These are phyloP conservation scores for Epizoanthus stellaris DNA, from an alignment of 92 coral and sea anemone genomes.

Conservation along the genomic window DNA sequence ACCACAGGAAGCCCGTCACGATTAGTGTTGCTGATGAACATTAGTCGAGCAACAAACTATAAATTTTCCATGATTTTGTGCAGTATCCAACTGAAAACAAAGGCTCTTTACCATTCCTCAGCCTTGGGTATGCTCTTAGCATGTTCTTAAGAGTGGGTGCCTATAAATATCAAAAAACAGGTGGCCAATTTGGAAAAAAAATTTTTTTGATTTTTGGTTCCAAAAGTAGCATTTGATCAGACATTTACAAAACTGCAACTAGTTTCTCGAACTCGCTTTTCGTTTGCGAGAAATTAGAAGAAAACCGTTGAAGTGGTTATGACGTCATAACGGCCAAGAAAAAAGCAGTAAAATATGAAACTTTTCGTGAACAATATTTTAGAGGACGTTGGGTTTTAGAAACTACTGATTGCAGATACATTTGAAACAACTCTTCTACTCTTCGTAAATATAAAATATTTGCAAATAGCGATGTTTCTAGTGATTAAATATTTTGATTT, in stretches of 20 bases:
- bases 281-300: conserved; percentile 13
- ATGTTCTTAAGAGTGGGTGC: conserved; percentile 15
- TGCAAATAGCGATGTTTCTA: conserved; percentile 1
- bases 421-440: neutral
- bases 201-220: neutral
- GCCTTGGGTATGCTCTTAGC: no score
- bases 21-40: no score
- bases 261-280: conserved; percentile 20
- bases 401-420: conserved; percentile 5
- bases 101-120: no score
- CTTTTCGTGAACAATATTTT: neutral
- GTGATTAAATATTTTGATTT: conserved; percentile 8
- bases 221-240: conserved; percentile 10
- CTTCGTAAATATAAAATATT: conserved; percentile 5
- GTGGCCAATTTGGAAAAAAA: conserved; percentile 11
- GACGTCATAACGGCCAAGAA: conserved; percentile 20
- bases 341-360: conserved; percentile 10
- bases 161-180: neutral
- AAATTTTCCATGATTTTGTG: no score
- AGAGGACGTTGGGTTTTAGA: neutral
- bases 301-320: neutral
- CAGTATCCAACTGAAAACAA: no score
- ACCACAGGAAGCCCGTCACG: no score
- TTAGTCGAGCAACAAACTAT: no score
- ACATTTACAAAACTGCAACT: conserved; percentile 2